A percentile compares a stretch with the other conserved stretches of the same genome.
Evolutionary conservation across 2,797 vertebrate species (phyloP).

Genomic region (Trachops cirrhosus): DNA sequence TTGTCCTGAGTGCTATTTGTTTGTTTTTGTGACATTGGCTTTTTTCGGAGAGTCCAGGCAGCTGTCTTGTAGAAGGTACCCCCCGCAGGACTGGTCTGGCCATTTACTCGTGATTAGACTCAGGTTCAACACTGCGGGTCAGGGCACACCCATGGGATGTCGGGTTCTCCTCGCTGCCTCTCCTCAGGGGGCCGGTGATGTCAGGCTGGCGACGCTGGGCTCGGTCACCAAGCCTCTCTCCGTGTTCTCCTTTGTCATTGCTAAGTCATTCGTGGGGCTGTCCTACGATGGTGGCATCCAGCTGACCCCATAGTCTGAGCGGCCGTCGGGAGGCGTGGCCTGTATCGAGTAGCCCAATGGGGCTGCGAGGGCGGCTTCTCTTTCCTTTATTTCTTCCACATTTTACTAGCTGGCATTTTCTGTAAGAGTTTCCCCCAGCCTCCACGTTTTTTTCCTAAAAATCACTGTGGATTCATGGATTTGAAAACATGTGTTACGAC

Average conservation of each 20-base stretch:
- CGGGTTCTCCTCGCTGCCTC: fast-evolving
- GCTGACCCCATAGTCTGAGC: not conserved
- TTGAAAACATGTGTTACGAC: not conserved
- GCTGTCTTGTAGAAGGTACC: not conserved
- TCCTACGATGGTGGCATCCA: not conserved
- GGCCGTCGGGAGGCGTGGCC: not conserved
- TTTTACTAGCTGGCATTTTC: not conserved
- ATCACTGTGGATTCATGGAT: not conserved
- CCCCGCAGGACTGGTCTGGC: not conserved
- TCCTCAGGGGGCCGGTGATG: fast-evolving
- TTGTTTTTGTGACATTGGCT: not conserved
- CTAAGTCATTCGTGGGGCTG: not conserved
- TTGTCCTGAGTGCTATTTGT: not conserved
- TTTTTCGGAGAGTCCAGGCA: not conserved
- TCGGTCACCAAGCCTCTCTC: not conserved
- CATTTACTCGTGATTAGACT: not conserved
- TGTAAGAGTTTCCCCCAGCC: not conserved
- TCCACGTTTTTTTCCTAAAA: not conserved
- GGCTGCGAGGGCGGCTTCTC: not conserved
- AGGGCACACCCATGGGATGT: fast-evolving
- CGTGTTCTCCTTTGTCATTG: not conserved
- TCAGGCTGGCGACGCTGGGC: not conserved
- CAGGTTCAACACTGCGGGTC: not conserved
- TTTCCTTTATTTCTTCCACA: not conserved
- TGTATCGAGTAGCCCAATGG: not conserved